Base-by-base conservation (phyloP, 2,797 vertebrate species). In the Limosa lapponica region DNA sequence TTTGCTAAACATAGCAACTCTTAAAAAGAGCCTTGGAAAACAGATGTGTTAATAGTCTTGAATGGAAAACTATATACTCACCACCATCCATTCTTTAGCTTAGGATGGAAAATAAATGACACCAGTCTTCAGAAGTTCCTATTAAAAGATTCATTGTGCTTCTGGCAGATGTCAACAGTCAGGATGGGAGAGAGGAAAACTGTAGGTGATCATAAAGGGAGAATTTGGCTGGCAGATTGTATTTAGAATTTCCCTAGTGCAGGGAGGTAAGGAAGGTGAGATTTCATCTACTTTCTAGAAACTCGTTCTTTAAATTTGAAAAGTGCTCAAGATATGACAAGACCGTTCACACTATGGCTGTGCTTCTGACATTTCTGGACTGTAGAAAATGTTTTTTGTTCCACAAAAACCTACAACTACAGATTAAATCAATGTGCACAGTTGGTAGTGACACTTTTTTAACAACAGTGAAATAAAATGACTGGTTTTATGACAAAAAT, bases 381-480 rank as follows among this genome's bases (percentile, higher is more conserved):
- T 67, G 23, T 51, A 44, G 52, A 32, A 86, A 90, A 86, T 61
- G 20, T 2, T 39, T 94, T 96, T 96, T 90, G 49, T 61, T 96
- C 82, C 62, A 79, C 74, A 94, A 64, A 86, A 83, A 88, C 54
- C 58, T 95, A 82, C 70, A 82, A 77, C 43, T 92, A 79, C 87
- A 87, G 85, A 94, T 97, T 65, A 87, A 87, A 96, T 96, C 46
- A 92, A 49, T 2, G 16, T 58, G 82, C 61, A 73, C 65, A 71
- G 69, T 96, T 95, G 79, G 87, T 87, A 94, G 87, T 48, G 23
- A 95, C 88, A 95, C 43, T 83, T 87, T 87, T 91, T 97, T 97
- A 98, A 96, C 58, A 90, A 54, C 74, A 88, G 62, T 77, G 85
- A 96, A 95, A 95, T 96, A 96, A 97, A 97, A 90, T 90, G 44